Evolutionary conservation across 2,888 invertebrate species (phyloP).

Genomic region (Scotopteryx bipunctaria): DNA sequence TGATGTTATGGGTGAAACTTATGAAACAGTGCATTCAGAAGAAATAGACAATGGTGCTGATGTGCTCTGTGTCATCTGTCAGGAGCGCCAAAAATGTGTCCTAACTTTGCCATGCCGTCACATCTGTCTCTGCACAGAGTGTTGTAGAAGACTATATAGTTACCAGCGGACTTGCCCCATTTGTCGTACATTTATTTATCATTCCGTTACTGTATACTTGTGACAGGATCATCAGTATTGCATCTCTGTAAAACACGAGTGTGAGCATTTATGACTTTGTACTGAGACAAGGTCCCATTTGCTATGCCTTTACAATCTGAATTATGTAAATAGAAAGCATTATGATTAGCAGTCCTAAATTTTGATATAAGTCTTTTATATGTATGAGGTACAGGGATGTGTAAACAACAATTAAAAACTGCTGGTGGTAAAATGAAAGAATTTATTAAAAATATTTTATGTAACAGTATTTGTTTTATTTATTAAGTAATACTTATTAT

Average conservation of each 20-base stretch:
- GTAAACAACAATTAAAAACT: no score
- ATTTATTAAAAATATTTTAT: constrained; percentile 17
- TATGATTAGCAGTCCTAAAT: no score
- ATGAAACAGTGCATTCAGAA: constrained; percentile 50
- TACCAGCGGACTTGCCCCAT: constrained; percentile 81
- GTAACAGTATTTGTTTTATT: constrained; percentile 20
- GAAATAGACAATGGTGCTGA: constrained; percentile 53
- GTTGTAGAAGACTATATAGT: constrained; percentile 72
- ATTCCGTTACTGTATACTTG: constrained; percentile 81
- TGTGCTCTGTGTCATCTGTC: constrained; percentile 80
- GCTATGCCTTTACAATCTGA: background rate
- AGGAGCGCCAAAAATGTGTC: constrained; percentile 81
- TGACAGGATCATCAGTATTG: constrained; percentile 45
- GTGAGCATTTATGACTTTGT: constrained; percentile 25
- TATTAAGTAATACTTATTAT: no score
- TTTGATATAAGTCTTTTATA: no score
- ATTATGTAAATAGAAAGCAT: no score
- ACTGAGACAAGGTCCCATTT: constrained; percentile 6
- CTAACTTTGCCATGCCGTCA: constrained; percentile 82
- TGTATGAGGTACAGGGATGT: no score
- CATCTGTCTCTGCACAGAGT: constrained; percentile 81
- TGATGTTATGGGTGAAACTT: constrained; percentile 49
- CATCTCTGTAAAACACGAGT: no score
- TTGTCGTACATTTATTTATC: constrained; percentile 80
- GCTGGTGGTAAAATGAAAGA: constrained; percentile 5